Evolutionary conservation across 2,797 vertebrate genomes (phyloP), one percentile per base, ranked within the genome.

Genomic region (Chromis chromis): DNA sequence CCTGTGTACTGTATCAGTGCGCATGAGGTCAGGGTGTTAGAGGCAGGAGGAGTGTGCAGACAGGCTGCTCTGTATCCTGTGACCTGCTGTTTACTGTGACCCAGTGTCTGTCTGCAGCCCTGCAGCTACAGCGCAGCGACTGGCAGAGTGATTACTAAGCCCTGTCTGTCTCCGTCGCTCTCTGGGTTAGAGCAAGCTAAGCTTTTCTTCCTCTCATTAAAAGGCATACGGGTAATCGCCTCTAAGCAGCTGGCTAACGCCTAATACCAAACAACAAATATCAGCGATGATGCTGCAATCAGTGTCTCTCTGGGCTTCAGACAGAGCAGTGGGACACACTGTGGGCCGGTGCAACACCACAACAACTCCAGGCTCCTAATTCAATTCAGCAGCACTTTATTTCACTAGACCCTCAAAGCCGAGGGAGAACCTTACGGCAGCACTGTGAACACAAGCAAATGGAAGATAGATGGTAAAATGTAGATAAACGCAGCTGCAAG

Each of bases 151-250:
- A 36, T 33, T 58, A 8, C 78, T 91, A 84, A 89, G 84, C 88
- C 78, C 65, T 78, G 83, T 81, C 82, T 75, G 77, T 67, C 61
- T 77, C 70, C 1, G 74, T 54, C 28, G 42, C 67, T 86, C 83
- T 88, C 87, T 71, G 82, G 91, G 91, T 91, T 88, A 91, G 52
- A 70, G 79, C 65, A 57, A 63, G 79, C 74, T 92, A 90, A 92
- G 87, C 88, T 73, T 78, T 76, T 85, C 90, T 86, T 91, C 87
- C 88, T 86, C 91, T 91, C 88, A 89, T 93, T 94, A 92, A 91
- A 93, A 87, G 86, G 81, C 86, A 82, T 78, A 83, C 85, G 61
- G 79, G 71, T 93, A 91, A 93, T 93, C 89, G 62, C 64, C 62
- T 85, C 69, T 88, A 88, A 93, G 91, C 86, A 87, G 91, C 84